These are phyloP conservation scores for Pangasius mekongensis DNA, from an alignment of 2,797 vertebrate genomes.

Conservation along the genomic window DNA sequence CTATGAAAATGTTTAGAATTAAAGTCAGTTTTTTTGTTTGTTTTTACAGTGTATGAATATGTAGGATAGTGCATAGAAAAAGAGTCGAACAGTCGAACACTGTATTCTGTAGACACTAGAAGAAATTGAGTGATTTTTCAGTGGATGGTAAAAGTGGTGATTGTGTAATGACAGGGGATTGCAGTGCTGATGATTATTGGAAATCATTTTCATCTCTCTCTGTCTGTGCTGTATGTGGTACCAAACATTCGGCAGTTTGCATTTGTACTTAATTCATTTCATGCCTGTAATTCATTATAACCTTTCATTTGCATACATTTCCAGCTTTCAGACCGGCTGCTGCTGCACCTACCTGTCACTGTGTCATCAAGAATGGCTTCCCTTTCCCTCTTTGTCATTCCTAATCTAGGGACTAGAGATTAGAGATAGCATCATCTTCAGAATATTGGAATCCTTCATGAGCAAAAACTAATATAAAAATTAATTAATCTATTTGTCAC, in stretches of 20 bases:
- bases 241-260: constrained; percentile 19
- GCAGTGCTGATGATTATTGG: not conserved
- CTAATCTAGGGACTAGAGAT: not conserved
- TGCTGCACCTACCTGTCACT: constrained; percentile 11
- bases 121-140: not conserved
- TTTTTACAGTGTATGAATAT: not conserved
- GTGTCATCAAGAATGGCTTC: not conserved
- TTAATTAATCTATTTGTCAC: not conserved
- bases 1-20: not conserved
- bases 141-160: not conserved
- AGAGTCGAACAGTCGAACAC: not conserved
- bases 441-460: not conserved
- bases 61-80: not conserved
- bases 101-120: not conserved
- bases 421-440: not conserved
- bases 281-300: constrained; percentile 48
- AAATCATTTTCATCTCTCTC: not conserved
- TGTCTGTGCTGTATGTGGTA: constrained; percentile 18
- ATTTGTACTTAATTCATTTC: constrained; percentile 27
- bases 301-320: constrained; percentile 50
- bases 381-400: not conserved
- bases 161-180: not conserved
- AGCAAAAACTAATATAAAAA: not conserved
- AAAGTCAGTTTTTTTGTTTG: not conserved
- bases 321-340: constrained; percentile 29